phyloP scores from a whole-genome alignment of 1,140 invertebrate species.

The Heliothis subflexa region DNA sequence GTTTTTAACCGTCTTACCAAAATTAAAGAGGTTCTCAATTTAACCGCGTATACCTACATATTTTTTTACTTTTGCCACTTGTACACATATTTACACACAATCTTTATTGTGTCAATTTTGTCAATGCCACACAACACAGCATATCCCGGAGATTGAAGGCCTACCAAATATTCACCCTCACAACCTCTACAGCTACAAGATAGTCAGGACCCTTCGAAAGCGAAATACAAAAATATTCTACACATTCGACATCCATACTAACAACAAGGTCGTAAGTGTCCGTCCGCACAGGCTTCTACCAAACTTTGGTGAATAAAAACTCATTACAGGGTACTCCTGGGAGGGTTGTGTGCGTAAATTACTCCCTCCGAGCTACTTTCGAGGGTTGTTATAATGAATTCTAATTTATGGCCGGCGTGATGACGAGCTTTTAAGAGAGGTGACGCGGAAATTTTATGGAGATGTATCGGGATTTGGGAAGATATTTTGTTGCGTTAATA shows the following conservation, averaged over 20 bases:
- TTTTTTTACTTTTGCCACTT: no score
- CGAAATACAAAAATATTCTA: neutral
- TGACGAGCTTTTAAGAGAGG: constrained; percentile 19
- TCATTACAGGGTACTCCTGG: constrained; percentile 31
- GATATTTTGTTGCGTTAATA: neutral
- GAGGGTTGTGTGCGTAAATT: constrained; percentile 12
- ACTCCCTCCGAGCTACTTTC: constrained; percentile 4
- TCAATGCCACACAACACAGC: no score
- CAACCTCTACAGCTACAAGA: no score
- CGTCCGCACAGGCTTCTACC: neutral
- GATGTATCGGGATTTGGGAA: constrained; percentile 11
- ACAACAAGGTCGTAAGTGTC: neutral
- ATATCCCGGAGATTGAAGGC: no score
- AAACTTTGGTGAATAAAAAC: constrained; percentile 45
- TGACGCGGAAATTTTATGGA: constrained; percentile 9
- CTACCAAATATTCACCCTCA: no score
- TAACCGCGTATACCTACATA: no score
- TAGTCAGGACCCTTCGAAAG: no score
- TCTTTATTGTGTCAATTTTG: no score
- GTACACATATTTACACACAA: no score
- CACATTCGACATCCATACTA: neutral
- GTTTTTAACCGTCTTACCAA: no score
- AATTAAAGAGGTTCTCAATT: no score
- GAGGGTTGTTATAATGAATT: constrained; percentile 44
- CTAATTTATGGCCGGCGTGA: constrained; percentile 41